These are phyloP conservation scores for Podargus strigoides DNA, from an alignment of 2,797 vertebrate genomes.

Conservation along the genomic window DNA sequence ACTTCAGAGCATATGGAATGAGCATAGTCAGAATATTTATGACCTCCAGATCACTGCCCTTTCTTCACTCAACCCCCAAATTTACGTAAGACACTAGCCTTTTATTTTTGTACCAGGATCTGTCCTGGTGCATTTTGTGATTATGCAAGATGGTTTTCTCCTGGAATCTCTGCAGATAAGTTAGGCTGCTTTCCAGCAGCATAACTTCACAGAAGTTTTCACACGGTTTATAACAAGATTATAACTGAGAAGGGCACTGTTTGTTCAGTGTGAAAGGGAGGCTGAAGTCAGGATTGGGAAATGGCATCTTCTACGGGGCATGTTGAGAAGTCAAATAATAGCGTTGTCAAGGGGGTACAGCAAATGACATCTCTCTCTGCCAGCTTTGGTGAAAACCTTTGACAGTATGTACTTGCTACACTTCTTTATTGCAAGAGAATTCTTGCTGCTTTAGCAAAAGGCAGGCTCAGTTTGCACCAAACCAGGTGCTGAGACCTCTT, in stretches of 20 bases:
- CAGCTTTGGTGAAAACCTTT: not conserved
- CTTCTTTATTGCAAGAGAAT: not conserved
- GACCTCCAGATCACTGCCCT: slow-evolving; percentile 41
- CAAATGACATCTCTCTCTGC: not conserved
- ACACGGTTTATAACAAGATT: not conserved
- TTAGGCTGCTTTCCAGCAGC: not conserved
- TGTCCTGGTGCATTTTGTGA: not conserved
- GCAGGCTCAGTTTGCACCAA: not conserved
- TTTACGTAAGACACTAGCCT: slow-evolving; percentile 36
- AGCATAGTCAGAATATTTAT: slow-evolving; percentile 17
- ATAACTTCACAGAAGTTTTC: slow-evolving; percentile 16
- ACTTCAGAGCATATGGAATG: slow-evolving; percentile 40
- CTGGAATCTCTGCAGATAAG: not conserved
- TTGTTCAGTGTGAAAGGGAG: not conserved
- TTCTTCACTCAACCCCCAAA: slow-evolving; percentile 44
- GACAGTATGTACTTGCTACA: not conserved
- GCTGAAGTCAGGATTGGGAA: not conserved
- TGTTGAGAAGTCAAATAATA: not conserved
- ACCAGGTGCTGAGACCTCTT: not conserved
- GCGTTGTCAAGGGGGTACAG: not conserved
- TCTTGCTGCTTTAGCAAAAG: not conserved
- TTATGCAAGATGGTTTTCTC: slow-evolving; percentile 8
- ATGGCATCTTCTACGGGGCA: not conserved
- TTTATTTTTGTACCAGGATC: slow-evolving; percentile 42
- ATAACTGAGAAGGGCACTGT: not conserved